Base-by-base conservation (phyloP, 2,797 vertebrate genomes). In the Taeniopygia guttata region DNA sequence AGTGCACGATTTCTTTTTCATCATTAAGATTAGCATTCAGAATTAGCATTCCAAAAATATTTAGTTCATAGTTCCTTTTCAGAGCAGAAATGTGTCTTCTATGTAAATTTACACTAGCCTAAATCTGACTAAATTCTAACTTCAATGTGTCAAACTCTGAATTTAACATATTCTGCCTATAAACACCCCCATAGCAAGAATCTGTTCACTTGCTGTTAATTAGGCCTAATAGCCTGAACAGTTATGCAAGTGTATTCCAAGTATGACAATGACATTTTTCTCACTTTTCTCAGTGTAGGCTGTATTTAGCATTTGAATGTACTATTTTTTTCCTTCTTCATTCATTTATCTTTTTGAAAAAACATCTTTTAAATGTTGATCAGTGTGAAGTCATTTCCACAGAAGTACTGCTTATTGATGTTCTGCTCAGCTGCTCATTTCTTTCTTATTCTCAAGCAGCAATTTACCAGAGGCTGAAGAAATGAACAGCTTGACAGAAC, bases 391-490 rank as follows among this genome's bases (percentile, higher is more conserved):
- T 79, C 51, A 87, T 94, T 89, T 96, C 83, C 42, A 66, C 23
- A 79, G 77, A 94, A 93, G 48, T 63, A 74, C 79, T 72, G 66
- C 2, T 9, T 81, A 90, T 90, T 94, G 94, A 91, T 87, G 87
- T 95, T 95, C 89, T 10, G 48, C 83, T 94, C 96, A 94, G 80
- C 85, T 96, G 94, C 73, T 88, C 95, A 32, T 93, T 95, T 95
- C 87, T 92, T 87, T 93, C 68, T 83, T 67, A 80, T 83, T 94
- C 62, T 89, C 82, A 66, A 86, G 87, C 68, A 92, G 79, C 73
- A 91, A 69, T 93, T 96, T 95, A 55, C 58, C 62, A 63, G 77
- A 81, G 58, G 38, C 51, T 91, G 40, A 73, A 88, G 74, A 89
- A 95, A 93, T 62, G 20, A 90, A 43, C 46, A 91, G 66, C 62